Evolutionary conservation across 2,797 vertebrate genomes (phyloP).

Genomic region (Dendrocincla tyrannina): DNA sequence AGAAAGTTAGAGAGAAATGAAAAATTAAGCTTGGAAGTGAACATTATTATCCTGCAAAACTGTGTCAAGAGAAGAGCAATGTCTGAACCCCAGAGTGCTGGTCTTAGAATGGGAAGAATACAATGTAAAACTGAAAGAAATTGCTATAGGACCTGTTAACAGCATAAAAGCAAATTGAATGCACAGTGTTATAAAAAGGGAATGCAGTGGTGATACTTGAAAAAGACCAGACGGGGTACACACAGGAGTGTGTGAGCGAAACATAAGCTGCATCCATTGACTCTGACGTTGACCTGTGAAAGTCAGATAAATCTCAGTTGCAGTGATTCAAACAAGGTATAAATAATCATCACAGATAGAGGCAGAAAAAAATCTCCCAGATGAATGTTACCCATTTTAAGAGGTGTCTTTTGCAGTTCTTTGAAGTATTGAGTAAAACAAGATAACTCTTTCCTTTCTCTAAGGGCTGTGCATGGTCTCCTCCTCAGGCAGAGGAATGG

Average conservation of each 20-base stretch:
- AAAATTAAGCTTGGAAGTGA: slow-evolving; percentile 59
- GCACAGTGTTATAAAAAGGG: slow-evolving; percentile 25
- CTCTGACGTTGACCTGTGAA: slow-evolving; percentile 26
- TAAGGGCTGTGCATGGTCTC: background rate
- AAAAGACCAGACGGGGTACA: slow-evolving; percentile 12
- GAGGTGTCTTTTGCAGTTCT: slow-evolving; percentile 40
- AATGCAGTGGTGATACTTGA: slow-evolving; percentile 43
- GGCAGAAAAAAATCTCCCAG: background rate
- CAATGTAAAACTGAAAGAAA: slow-evolving; percentile 39
- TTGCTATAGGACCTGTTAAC: slow-evolving; percentile 21
- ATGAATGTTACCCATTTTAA: slow-evolving; percentile 11
- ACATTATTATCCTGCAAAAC: slow-evolving; percentile 40
- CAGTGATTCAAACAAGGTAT: slow-evolving; percentile 24
- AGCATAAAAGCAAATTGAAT: slow-evolving; percentile 49
- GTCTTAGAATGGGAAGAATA: slow-evolving; percentile 30
- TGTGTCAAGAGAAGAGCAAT: slow-evolving; percentile 50
- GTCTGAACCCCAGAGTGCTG: slow-evolving; percentile 10
- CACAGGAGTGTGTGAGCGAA: slow-evolving; percentile 24
- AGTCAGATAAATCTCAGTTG: slow-evolving; percentile 38
- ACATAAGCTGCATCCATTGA: slow-evolving; percentile 44
- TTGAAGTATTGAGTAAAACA: background rate
- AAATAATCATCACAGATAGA: slow-evolving; percentile 18
- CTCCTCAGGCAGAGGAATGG: background rate
- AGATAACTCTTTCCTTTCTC: background rate
- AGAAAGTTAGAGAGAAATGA: slow-evolving; percentile 28